Evolutionary conservation across 2,888 invertebrate genomes (phyloP), one percentile per base, ranked within the genome.

Genomic region (Tenthredo livida): DNA sequence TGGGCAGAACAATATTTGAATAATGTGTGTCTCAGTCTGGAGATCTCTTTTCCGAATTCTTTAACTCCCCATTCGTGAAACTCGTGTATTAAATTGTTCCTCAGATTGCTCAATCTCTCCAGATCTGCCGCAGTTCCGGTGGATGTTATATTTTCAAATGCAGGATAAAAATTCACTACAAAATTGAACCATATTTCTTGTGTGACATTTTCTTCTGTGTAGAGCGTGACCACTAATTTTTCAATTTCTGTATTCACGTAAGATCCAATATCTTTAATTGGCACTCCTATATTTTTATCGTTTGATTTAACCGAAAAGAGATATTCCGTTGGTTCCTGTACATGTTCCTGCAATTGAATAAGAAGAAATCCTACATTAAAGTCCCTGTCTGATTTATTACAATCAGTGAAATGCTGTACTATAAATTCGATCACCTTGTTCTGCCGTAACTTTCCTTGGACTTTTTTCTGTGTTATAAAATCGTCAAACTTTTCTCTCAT

Each of bases 71-170:
- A 54, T n/a, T 54, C 1, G 7, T 54, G 54, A 54, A 54, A 54
- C 0, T 54, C n/a, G 7, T 54, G 54, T 5, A 54, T 54, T 54
- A 54, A n/a, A 54, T 54, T 54, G n/a, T 54, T 54, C n/a, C 54
- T 54, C 7, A 54, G 54, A n/a, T 7, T 0, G 54, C 5, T 0
- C 17, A 50, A 17, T 50, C n/a, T 6, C 5, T 1, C 0, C 17
- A 17, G 5, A 3, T 6, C 17, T 6, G 6, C 5, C 0, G 0
- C 0, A n/a, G 50, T 17, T 50, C 1, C 0, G 5, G 17, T 6
- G 0, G 1, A 6, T 5, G 50, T 17, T 50, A 1, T 1, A 6
- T n/a, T 6, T 4, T 17, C 17, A 50, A 17, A 50, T n/a, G 50
- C 54, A 6, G 54, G 54, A n/a, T 54, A n/a, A 54, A 54, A n/a